phyloP scores from a whole-genome alignment of 2,888 invertebrate species.

The Ditylenchus weischeri region DNA sequence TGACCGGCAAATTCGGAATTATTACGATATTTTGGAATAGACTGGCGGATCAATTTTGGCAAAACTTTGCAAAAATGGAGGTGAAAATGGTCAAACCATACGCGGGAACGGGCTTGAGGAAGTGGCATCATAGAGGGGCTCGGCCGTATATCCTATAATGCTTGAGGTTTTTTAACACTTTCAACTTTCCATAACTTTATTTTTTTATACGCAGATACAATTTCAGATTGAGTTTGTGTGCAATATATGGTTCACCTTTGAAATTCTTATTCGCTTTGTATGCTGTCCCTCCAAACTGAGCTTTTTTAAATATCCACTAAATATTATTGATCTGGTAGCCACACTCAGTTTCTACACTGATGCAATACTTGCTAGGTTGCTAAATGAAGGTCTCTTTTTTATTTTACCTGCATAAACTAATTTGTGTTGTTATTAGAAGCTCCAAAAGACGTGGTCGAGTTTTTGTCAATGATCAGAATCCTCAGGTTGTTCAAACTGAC shows the following conservation, averaged over 20 bases:
- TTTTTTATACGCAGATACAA: no score
- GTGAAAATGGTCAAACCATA: no score
- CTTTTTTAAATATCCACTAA: conserved; percentile 71
- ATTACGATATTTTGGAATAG: no score
- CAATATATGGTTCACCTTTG: conserved; percentile 93
- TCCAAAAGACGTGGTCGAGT: conserved; percentile 69
- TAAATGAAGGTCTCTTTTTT: conserved; percentile 34
- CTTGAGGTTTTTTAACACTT: no score
- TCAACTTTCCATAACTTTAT: no score
- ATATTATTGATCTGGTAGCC: conserved; percentile 86
- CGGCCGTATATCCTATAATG: no score
- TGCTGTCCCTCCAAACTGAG: conserved; percentile 72
- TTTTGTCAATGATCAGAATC: conserved; percentile 62
- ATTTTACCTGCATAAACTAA: no score
- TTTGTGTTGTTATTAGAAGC: conserved; percentile 25
- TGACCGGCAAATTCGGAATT: no score
- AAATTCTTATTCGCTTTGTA: conserved; percentile 68
- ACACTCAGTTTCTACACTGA: conserved; percentile 81
- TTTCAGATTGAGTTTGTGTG: conserved; percentile 85
- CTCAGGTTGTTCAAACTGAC: conserved; percentile 62
- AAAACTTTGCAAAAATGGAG: no score
- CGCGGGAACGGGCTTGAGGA: no score
- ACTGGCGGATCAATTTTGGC: no score
- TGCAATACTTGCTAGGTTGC: conserved; percentile 45
- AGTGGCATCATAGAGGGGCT: no score